Evolutionary conservation across 2,797 vertebrate species (phyloP).

Genomic region (Lophotriccus pileatus): DNA sequence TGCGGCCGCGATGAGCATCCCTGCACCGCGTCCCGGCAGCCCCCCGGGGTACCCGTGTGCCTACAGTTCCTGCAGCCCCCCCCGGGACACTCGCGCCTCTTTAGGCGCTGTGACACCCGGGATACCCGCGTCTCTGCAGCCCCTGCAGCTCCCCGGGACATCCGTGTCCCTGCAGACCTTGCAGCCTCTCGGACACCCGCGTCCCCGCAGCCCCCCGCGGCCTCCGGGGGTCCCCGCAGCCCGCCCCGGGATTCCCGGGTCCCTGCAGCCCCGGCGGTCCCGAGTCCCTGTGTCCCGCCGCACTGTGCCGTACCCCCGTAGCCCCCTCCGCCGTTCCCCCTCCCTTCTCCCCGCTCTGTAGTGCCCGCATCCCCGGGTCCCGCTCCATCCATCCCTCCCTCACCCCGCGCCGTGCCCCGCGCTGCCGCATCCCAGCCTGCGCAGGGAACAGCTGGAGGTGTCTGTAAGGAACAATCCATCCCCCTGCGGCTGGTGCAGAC

Average conservation of each 20-base stretch:
- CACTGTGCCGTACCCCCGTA: not conserved
- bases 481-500: not conserved
- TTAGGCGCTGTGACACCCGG: too few relatives aligned
- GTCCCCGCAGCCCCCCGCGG: not conserved
- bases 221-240: not conserved
- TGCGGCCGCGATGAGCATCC: not conserved
- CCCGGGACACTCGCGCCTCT: not conserved
- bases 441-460: not conserved
- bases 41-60: not conserved
- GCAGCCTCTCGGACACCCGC: too few relatives aligned
- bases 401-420: not conserved
- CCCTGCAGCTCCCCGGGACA: too few relatives aligned
- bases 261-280: not conserved
- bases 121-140: too few relatives aligned
- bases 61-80: not conserved
- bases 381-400: too few relatives aligned
- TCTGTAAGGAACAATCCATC: not conserved
- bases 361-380: not conserved
- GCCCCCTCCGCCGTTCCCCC: not conserved
- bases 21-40: not conserved
- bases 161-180: not conserved
- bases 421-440: not conserved
- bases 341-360: not conserved
- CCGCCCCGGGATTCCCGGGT: not conserved
- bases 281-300: not conserved